phyloP scores from a whole-genome alignment of 2,797 vertebrate species.

The Agapornis canus region DNA sequence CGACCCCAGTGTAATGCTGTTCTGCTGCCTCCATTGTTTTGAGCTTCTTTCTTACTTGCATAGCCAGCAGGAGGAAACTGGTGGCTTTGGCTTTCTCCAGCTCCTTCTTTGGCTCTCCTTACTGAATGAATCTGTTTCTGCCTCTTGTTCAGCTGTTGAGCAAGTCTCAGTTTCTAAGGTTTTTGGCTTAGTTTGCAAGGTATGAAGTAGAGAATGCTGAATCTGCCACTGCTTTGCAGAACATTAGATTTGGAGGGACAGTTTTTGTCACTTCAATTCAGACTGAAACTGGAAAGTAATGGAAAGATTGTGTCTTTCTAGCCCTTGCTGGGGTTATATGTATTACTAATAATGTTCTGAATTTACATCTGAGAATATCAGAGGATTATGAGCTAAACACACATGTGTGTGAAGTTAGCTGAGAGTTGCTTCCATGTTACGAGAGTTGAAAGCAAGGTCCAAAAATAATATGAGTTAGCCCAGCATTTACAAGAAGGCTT shows the following conservation, averaged over 20 bases:
- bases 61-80: conserved; percentile 12
- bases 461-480: background rate
- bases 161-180: background rate
- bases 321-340: background rate
- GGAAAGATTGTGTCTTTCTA: background rate
- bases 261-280: background rate
- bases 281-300: background rate
- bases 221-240: background rate
- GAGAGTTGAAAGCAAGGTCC: background rate
- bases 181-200: background rate
- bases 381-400: background rate
- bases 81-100: background rate
- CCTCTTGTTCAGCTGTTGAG: conserved; percentile 3
- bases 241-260: background rate
- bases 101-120: background rate
- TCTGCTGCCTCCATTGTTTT: conserved; percentile 33
- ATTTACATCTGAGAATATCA: background rate
- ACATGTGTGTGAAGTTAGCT: background rate
- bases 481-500: background rate
- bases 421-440: background rate
- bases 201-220: background rate
- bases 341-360: background rate
- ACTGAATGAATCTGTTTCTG: background rate
- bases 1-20: background rate
- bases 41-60: background rate